These are phyloP conservation scores for Psittacula echo DNA, from an alignment of 2,797 vertebrate genomes.

Conservation along the genomic window DNA sequence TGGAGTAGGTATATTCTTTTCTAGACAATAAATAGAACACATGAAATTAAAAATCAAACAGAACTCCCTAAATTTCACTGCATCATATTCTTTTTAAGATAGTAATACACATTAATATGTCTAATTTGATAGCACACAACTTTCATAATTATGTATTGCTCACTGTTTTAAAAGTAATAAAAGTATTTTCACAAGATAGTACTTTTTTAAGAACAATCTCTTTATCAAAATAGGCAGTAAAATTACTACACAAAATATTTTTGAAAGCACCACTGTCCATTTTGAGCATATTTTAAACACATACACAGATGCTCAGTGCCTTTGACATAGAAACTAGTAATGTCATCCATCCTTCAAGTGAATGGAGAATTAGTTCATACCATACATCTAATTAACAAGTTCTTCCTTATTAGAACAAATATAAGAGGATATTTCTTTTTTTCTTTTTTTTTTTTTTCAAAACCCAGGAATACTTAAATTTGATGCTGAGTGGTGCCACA, in stretches of 20 bases:
- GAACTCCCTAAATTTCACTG: not conserved
- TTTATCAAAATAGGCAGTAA: not conserved
- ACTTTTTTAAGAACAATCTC: not conserved
- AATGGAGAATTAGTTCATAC: not conserved
- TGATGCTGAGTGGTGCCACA: not conserved
- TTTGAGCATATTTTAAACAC: not conserved
- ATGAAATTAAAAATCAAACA: conserved; percentile 44
- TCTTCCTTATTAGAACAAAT: not conserved
- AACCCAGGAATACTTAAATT: not conserved
- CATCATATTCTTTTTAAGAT: not conserved
- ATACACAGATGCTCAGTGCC: not conserved
- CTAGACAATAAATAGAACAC: conserved; percentile 76
- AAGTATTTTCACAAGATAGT: not conserved
- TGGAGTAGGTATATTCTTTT: conserved; percentile 74
- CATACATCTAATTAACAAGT: not conserved
- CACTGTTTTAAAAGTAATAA: not conserved
- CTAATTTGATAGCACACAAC: not conserved
- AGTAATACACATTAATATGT: not conserved
- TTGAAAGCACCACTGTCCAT: not conserved
- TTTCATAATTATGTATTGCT: not conserved
- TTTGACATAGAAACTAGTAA: not conserved
- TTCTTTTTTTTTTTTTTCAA: not conserved
- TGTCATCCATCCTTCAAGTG: not conserved
- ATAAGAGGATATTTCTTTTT: not conserved
- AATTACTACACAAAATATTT: not conserved